Evolutionary conservation across 2,797 vertebrate species (phyloP).

Genomic region (Decapterus maruadsi): DNA sequence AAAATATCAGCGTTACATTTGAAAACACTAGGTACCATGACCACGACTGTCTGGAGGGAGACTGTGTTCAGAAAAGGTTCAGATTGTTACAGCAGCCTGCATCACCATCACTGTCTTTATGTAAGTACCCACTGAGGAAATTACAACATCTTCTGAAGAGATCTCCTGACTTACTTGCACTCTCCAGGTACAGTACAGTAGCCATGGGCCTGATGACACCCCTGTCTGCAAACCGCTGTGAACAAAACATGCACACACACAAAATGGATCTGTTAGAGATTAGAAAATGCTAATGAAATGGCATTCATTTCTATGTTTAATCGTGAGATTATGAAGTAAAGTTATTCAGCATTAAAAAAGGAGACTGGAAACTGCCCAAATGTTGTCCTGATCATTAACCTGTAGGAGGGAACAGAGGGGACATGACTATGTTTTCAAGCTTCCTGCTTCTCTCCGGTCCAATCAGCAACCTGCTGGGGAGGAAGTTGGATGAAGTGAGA

Average conservation of each 20-base stretch:
- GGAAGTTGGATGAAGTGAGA: conserved; percentile 73
- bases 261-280: conserved; percentile 16
- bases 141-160: not conserved
- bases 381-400: conserved; percentile 36
- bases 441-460: conserved; percentile 72
- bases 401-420: conserved; percentile 53
- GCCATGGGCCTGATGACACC: conserved; percentile 85
- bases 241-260: conserved; percentile 48
- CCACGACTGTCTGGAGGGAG: conserved; percentile 11
- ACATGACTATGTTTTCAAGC: conserved; percentile 46
- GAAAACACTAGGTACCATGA: not conserved
- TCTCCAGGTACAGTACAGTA: conserved; percentile 84
- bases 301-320: not conserved
- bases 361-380: conserved; percentile 10
- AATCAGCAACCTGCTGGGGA: conserved; percentile 76
- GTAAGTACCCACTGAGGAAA: not conserved
- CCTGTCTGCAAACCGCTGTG: conserved; percentile 86
- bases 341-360: conserved; percentile 3
- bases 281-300: not conserved
- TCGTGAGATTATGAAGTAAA: not conserved
- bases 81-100: too few species aligned
- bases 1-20: conserved; percentile 3
- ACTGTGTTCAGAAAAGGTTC: not conserved
- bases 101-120: too few species aligned
- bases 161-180: conserved; percentile 82